Conservation (phyloP, 2,888 invertebrate species). For the Athetis lepigone region DNA sequence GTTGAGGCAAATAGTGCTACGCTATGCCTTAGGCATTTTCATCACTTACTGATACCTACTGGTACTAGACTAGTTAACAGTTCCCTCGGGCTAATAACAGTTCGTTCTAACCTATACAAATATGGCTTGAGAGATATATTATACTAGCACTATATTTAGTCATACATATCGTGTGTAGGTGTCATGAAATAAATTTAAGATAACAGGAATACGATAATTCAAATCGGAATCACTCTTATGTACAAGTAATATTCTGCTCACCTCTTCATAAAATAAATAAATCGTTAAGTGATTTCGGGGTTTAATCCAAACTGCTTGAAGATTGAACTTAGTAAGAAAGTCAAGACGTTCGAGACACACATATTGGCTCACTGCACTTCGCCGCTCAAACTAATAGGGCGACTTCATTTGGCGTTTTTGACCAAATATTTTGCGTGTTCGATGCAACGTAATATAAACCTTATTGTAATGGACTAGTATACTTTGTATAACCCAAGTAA, state of each 20-base stretch:
- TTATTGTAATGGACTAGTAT: no score
- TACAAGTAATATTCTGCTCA: no score
- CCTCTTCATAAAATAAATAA: background rate
- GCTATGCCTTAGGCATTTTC: slow-evolving; percentile 53
- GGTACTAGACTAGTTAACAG: slow-evolving; percentile 32
- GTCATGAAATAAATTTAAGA: slow-evolving; percentile 36
- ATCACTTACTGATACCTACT: slow-evolving; percentile 48
- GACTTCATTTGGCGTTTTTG: no score
- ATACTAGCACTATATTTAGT: slow-evolving; percentile 6
- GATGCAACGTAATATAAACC: no score
- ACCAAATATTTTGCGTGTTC: no score
- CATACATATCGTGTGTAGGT: slow-evolving; percentile 21
- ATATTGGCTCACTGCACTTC: no score
- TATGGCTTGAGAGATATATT: slow-evolving; percentile 38
- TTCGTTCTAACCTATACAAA: slow-evolving; percentile 43
- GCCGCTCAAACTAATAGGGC: no score
- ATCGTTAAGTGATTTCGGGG: background rate
- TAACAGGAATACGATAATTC: slow-evolving; percentile 14
- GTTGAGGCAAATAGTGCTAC: slow-evolving; percentile 30
- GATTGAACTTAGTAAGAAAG: no score
- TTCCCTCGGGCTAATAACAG: slow-evolving; percentile 41
- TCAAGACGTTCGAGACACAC: no score
- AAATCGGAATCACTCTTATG: slow-evolving; percentile 1
- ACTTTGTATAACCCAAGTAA: no score
- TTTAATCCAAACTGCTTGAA: no score